Evolutionary conservation across 1,140 invertebrate species (phyloP), one percentile per base, ranked within the genome.

Genomic region (Tetramorium parvispinum): DNA sequence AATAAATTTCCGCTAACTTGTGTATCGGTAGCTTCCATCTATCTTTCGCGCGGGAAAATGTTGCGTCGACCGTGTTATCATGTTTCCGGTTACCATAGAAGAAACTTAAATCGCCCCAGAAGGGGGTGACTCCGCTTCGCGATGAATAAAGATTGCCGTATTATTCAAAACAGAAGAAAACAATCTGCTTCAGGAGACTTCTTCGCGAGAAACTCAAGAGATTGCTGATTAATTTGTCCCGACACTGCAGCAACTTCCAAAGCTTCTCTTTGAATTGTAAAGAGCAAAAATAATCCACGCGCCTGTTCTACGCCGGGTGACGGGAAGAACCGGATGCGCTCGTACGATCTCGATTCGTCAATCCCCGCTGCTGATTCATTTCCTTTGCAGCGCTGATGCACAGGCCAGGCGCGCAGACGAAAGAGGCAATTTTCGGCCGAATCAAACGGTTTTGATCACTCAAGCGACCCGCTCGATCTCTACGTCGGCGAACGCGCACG

Each of bases 101-200:
- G 13, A 59, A 8, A 43, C n/a, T 27, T 76, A 55, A 76, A 76
- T 21, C 24, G 24, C 57, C 4, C 21, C 37, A 43, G 37, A 40
- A 77, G 37, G 6, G 51, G 32, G 3, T 77, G 32, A 63, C 21
- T 16, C 11, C 24, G 24, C 11, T n/a, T 18, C 24, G 40, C 40
- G 18, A 77, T 77, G 75, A 77, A 77, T 77, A 77, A 78, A 78
- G 57, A 78, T 78, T 65, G 76, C 43, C 11, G 43, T n/a, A 65
- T 65, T 65, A 78, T 65, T 65, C 32, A 32, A 78, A 78, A 32
- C 7, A 43, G 6, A n/a, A 46, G 57, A 65, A 65, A 78, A 65
- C 76, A 65, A 78, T 78, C 24, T 49, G 27, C 43, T 13, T 32
- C 21, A 40, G 16, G 16, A 3, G 10, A 32, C 24, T 78, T 78